Percentiles rank a stretch among this genome's conserved stretches.
phyloP scores from a whole-genome alignment of 2,888 invertebrate genomes.

The Neoascia interrupta region DNA sequence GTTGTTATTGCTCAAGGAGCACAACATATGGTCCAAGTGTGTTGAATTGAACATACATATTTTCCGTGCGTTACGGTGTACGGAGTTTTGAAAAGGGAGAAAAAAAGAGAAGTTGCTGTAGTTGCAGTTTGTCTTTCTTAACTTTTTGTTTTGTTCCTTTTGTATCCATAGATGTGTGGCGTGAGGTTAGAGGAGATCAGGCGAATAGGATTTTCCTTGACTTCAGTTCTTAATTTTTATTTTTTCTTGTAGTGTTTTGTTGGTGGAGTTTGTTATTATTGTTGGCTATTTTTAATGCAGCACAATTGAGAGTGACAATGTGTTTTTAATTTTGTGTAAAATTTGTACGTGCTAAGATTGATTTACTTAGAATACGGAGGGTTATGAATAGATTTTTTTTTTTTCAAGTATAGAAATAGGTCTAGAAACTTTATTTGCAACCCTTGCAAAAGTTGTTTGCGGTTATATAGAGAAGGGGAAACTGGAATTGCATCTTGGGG shows the following conservation, averaged over 20 bases:
- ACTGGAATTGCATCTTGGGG: too few relatives aligned
- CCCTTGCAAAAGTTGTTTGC: too few relatives aligned
- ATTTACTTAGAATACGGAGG: conserved; percentile 40
- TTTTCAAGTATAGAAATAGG: too few relatives aligned
- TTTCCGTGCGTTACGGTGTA: conserved; percentile 50
- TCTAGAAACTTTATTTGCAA: too few relatives aligned
- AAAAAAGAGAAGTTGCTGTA: conserved; percentile 7
- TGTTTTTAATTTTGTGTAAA: conserved; percentile 78
- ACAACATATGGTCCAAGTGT: conserved; percentile 78
- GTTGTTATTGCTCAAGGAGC: conserved; percentile 67
- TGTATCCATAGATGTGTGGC: conserved; percentile 55
- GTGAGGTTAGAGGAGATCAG: conserved; percentile 65
- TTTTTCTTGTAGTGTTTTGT: conserved; percentile 2
- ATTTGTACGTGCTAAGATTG: conserved; percentile 49
- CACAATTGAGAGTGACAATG: conserved; percentile 75
- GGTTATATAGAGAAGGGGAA: too few relatives aligned
- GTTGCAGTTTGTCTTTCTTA: conserved; percentile 27
- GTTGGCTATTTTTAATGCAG: conserved; percentile 65
- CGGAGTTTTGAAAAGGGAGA: conserved; percentile 11
- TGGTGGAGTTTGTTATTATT: conserved; percentile 43
- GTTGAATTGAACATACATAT: conserved; percentile 67
- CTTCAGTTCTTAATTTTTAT: too few relatives aligned
- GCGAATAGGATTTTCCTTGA: conserved; percentile 49
- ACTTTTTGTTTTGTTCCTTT: background rate
- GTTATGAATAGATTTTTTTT: too few relatives aligned